These are phyloP conservation scores for Corythucha ciliata DNA, from an alignment of 2,888 invertebrate genomes.

Conservation along the genomic window DNA sequence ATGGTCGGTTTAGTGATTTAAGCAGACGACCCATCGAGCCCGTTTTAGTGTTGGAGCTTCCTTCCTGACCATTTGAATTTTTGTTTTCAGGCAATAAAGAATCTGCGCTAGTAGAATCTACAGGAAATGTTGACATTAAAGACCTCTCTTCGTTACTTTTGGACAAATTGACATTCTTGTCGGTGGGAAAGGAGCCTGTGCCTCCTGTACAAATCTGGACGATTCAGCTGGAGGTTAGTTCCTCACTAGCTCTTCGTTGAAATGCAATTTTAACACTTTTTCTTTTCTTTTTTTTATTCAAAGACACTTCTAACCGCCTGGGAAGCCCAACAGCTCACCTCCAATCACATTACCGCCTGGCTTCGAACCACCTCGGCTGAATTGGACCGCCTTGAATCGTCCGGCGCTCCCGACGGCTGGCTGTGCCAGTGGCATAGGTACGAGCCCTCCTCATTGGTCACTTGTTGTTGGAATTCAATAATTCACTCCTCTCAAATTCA, in stretches of 20 bases:
- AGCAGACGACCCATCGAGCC: too few species aligned
- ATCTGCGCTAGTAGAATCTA: too few species aligned
- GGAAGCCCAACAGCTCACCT: conserved; percentile 50
- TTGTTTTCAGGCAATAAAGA: too few species aligned
- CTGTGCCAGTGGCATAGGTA: conserved; percentile 67
- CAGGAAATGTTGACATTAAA: conserved; percentile 28
- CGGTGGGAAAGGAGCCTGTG: conserved; percentile 47
- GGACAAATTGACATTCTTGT: conserved; percentile 51
- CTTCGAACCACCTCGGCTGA: conserved; percentile 51
- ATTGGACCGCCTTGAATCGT: conserved; percentile 53
- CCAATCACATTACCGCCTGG: conserved; percentile 52
- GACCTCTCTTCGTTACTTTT: conserved; percentile 42
- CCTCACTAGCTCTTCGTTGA: not conserved
- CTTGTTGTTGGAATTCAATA: too few species aligned
- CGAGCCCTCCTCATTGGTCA: too few species aligned
- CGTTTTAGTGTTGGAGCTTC: too few species aligned
- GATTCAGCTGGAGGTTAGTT: conserved; percentile 51
- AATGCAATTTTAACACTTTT: not conserved
- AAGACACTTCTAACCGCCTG: conserved; percentile 58
- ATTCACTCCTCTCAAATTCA: too few species aligned
- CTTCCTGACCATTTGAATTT: too few species aligned
- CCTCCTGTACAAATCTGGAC: conserved; percentile 52
- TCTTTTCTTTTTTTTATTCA: conserved; percentile 36
- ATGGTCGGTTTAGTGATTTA: too few species aligned
- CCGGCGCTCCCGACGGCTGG: conserved; percentile 58